Conservation (phyloP, 2,888 invertebrate genomes). For the Busseola fusca region DNA sequence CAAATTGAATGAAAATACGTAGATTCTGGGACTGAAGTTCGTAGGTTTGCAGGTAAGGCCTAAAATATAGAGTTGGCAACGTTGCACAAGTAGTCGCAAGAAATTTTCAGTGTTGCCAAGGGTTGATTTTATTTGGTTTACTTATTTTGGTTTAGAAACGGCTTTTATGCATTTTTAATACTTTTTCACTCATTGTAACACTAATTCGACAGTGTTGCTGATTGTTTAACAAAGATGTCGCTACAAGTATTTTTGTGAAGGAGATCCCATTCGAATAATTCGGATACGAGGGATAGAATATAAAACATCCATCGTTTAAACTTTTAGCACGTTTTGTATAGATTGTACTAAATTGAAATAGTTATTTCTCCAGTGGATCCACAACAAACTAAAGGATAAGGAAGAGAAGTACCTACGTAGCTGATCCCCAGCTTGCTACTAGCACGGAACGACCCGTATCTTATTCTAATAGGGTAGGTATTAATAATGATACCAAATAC, state of each 20-base stretch:
- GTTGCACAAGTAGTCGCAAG: neutral
- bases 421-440: neutral
- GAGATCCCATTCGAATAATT: neutral
- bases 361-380: neutral
- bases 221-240: constrained; percentile 21
- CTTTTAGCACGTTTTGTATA: neutral
- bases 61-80: too few relatives aligned
- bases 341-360: neutral
- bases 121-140: neutral
- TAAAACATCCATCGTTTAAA: neutral
- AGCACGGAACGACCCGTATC: neutral
- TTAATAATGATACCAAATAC: neutral
- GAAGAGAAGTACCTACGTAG: neutral
- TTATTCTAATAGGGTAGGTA: neutral
- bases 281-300: neutral
- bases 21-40: too few relatives aligned
- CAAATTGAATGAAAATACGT: too few relatives aligned
- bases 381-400: neutral
- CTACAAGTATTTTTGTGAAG: neutral
- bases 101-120: neutral
- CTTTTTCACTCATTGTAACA: neutral
- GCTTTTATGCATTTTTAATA: neutral
- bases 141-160: neutral
- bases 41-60: too few relatives aligned
- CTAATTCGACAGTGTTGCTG: neutral